Percentiles rank a stretch among this genome's conserved stretches.
Evolutionary conservation across 2,113 vertebrate species (phyloP).

Genomic region (Cyphomyrus plagiostoma): DNA sequence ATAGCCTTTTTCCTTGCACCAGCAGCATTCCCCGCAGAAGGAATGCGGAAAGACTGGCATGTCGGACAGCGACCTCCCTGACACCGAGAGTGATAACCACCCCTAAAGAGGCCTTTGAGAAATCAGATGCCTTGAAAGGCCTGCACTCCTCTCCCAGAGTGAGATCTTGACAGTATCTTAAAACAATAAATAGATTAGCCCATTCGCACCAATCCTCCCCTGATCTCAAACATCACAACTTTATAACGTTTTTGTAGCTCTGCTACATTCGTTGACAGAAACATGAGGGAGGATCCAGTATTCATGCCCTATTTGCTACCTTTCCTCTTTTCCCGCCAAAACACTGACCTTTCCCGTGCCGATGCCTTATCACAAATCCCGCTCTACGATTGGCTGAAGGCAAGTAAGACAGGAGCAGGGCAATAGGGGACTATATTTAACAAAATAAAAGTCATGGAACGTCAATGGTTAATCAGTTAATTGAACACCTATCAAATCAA

Average conservation of each 20-base stretch:
- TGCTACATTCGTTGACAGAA: constrained; percentile 40
- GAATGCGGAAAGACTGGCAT: constrained; percentile 61
- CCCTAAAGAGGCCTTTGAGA: constrained; percentile 44
- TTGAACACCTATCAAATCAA: background rate
- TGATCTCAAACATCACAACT: background rate
- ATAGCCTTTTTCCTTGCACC: constrained; percentile 52
- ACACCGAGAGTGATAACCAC: constrained; percentile 48
- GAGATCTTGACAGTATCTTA: constrained; percentile 13
- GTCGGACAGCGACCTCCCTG: constrained; percentile 37
- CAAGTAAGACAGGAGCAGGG: background rate
- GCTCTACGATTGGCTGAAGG: background rate
- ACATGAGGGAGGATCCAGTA: constrained; percentile 25
- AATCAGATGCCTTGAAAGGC: constrained; percentile 43
- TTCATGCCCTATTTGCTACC: background rate
- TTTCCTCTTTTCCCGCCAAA: background rate
- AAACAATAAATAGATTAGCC: background rate
- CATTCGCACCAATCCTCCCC: background rate
- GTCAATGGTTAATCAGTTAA: background rate
- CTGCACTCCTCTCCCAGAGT: constrained; percentile 41
- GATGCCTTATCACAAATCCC: background rate
- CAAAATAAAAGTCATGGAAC: background rate
- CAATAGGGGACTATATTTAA: background rate
- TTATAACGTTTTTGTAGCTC: background rate
- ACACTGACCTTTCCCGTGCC: background rate
- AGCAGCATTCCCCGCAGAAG: constrained; percentile 54